Conservation (phyloP, 1,140 invertebrate genomes). For the Bombus pascuorum region DNA sequence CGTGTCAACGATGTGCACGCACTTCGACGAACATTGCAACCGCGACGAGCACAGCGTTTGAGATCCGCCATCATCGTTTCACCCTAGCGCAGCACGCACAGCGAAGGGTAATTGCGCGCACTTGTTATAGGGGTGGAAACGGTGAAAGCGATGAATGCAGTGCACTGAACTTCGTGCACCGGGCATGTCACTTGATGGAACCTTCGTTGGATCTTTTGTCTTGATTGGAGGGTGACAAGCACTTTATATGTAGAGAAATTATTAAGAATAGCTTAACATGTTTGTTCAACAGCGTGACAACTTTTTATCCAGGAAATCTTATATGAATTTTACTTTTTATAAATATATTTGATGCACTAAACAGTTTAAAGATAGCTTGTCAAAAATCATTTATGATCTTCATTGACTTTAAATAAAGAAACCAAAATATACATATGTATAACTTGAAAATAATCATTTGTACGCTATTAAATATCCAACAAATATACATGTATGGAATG, state of each 20-base stretch:
- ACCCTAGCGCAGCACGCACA: conserved; percentile 14
- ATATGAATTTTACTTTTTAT: neutral
- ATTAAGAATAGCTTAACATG: neutral
- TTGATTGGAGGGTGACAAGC: neutral
- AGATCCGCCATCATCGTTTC: conserved; percentile 31
- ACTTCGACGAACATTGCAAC: conserved; percentile 26
- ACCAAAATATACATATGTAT: too few species aligned
- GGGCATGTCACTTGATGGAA: conserved; percentile 12
- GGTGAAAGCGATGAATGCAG: conserved; percentile 12
- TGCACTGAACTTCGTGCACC: conserved; percentile 33
- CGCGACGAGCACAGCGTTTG: conserved; percentile 23
- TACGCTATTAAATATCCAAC: too few species aligned
- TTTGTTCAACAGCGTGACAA: too few species aligned
- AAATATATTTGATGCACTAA: neutral
- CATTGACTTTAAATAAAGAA: too few species aligned
- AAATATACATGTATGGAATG: too few species aligned
- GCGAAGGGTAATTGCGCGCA: conserved; percentile 28
- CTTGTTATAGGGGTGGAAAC: conserved; percentile 15
- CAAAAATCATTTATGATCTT: too few species aligned
- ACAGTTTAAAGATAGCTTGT: too few species aligned
- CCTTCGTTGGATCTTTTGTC: conserved; percentile 19
- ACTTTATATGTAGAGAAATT: neutral
- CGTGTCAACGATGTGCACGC: conserved; percentile 47
- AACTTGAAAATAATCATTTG: too few species aligned
- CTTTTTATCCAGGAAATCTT: neutral